Conservation (phyloP, 2,888 invertebrate genomes). For the Agrochola lota region DNA sequence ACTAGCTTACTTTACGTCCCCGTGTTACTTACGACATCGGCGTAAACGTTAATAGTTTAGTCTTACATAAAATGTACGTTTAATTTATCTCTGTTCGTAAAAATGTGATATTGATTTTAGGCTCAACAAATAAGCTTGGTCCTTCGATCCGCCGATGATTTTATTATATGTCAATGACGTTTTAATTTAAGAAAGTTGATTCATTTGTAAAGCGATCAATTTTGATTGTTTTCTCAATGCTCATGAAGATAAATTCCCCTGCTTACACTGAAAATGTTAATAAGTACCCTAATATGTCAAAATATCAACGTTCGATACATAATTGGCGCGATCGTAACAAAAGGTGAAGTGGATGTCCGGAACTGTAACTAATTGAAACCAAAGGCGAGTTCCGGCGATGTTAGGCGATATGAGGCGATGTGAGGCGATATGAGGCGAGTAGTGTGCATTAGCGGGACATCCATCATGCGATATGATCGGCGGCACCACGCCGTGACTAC, state of each 20-base stretch:
- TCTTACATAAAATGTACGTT: no score
- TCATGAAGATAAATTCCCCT: neutral
- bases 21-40: no score
- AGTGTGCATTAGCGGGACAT: constrained; percentile 39
- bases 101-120: neutral
- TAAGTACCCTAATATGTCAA: neutral
- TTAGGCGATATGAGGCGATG: constrained; percentile 6
- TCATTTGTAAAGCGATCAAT: neutral
- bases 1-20: no score
- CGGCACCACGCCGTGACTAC: constrained; percentile 7
- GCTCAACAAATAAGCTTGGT: neutral
- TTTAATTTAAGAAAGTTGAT: neutral
- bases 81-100: neutral
- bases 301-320: constrained; percentile 7
- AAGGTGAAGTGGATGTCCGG: constrained; percentile 25
- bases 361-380: constrained; percentile 24
- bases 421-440: constrained; percentile 13
- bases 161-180: no score
- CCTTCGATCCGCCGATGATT: neutral
- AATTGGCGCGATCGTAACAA: constrained; percentile 19
- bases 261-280: neutral
- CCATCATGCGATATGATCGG: constrained; percentile 51
- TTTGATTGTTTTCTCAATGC: neutral
- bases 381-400: constrained; percentile 12
- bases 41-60: no score